Evolutionary conservation across 2,113 vertebrate genomes (phyloP).

Genomic region (Theropithecus gelada): DNA sequence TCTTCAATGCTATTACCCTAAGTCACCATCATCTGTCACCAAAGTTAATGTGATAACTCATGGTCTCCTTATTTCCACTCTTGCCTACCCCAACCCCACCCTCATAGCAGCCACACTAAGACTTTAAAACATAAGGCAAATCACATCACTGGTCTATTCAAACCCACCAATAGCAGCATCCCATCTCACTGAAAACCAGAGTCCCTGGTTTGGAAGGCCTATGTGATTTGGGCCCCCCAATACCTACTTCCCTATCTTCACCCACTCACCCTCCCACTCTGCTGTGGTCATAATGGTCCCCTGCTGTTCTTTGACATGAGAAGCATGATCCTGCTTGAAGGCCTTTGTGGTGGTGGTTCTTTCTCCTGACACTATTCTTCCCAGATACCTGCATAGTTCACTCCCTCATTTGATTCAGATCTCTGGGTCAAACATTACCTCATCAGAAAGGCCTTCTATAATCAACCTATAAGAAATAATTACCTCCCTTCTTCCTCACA

Average conservation of each 20-base stretch:
- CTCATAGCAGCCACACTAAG: neutral
- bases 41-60: neutral
- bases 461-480: neutral
- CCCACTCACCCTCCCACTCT: neutral
- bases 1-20: neutral
- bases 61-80: neutral
- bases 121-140: slow-evolving; percentile 26
- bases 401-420: neutral
- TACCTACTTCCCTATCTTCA: neutral
- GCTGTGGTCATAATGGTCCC: neutral
- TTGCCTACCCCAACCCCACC: neutral
- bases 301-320: neutral
- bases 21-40: neutral
- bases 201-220: neutral
- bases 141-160: neutral
- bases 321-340: neutral
- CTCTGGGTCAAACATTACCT: neutral
- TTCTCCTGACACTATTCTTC: neutral
- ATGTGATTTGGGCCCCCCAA: fast-evolving
- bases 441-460: neutral
- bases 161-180: neutral
- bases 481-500: neutral
- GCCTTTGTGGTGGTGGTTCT: neutral
- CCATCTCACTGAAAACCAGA: neutral
- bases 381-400: neutral